phyloP scores from a whole-genome alignment of 2,888 invertebrate species.

The Lagria hirta region DNA sequence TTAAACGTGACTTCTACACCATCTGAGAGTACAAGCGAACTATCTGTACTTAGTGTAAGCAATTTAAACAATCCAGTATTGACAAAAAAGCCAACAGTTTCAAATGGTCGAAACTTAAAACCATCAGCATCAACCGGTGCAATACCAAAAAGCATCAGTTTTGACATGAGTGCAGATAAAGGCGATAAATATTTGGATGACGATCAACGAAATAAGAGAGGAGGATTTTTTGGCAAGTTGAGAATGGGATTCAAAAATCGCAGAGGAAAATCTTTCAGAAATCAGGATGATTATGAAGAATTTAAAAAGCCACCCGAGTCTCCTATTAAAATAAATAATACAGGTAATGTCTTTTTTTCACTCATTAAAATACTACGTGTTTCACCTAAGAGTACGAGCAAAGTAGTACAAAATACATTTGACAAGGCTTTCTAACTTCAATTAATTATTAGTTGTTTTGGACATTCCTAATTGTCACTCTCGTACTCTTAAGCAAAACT shows the following conservation, averaged over 20 bases:
- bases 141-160: constrained; percentile 89
- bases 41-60: constrained; percentile 45
- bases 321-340: constrained; percentile 33
- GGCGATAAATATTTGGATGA: constrained; percentile 64
- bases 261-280: constrained; percentile 59
- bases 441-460: constrained; percentile 40
- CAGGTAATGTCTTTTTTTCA: too few relatives aligned
- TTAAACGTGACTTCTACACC: constrained; percentile 49
- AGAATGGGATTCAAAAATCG: constrained; percentile 69
- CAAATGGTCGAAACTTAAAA: constrained; percentile 43
- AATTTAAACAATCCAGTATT: constrained; percentile 32
- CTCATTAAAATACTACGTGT: too few relatives aligned
- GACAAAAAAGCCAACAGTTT: constrained; percentile 24
- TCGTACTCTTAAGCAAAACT: too few relatives aligned
- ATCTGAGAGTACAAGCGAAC: constrained; percentile 48
- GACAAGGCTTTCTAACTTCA: constrained; percentile 1
- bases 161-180: constrained; percentile 86
- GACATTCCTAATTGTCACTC: too few relatives aligned
- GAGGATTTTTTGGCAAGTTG: constrained; percentile 73
- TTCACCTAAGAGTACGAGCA: too few relatives aligned
- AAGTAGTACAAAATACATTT: constrained; percentile 6
- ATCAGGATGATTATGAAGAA: constrained; percentile 42
- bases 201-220: constrained; percentile 60
- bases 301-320: constrained; percentile 31
- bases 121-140: constrained; percentile 72